Evolutionary conservation across 2,888 invertebrate species (phyloP).

Genomic region (Chrysolina americana): DNA sequence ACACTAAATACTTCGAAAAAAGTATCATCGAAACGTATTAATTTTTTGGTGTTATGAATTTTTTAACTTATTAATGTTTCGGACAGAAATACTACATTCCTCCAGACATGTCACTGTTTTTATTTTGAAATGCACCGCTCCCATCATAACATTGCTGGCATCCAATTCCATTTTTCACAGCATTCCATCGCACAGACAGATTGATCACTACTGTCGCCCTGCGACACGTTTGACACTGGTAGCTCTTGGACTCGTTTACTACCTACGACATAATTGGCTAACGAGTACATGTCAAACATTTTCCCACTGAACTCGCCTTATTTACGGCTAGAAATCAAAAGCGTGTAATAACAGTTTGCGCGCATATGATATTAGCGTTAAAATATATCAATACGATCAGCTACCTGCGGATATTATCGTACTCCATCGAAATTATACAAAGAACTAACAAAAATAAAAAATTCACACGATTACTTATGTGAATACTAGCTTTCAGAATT

Average conservation of each 20-base stretch:
- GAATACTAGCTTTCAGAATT: too few relatives aligned
- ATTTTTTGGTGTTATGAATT: too few relatives aligned
- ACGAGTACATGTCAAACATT: slow-evolving; percentile 58
- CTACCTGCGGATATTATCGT: slow-evolving; percentile 62
- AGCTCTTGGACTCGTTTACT: slow-evolving; percentile 40
- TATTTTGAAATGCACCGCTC: too few relatives aligned
- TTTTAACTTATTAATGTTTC: too few relatives aligned
- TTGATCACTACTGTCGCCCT: slow-evolving; percentile 6
- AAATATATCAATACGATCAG: slow-evolving; percentile 59
- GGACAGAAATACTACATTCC: too few relatives aligned
- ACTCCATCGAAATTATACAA: not conserved
- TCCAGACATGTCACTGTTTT: not conserved
- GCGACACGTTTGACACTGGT: slow-evolving; percentile 42
- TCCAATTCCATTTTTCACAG: not conserved
- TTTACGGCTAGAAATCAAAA: slow-evolving; percentile 57
- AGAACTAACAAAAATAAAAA: not conserved
- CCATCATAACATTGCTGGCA: not conserved
- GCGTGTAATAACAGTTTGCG: slow-evolving; percentile 59
- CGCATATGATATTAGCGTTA: slow-evolving; percentile 54
- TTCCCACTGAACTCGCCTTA: slow-evolving; percentile 53
- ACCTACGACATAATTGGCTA: slow-evolving; percentile 58
- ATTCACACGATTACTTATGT: too few relatives aligned
- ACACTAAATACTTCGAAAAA: too few relatives aligned
- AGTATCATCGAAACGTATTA: too few relatives aligned
- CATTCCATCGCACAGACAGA: slow-evolving; percentile 9